A percentile compares a stretch with the other conserved stretches of the same genome.
Conservation (phyloP, 2,888 invertebrate genomes). For the Eupithecia abbreviata region DNA sequence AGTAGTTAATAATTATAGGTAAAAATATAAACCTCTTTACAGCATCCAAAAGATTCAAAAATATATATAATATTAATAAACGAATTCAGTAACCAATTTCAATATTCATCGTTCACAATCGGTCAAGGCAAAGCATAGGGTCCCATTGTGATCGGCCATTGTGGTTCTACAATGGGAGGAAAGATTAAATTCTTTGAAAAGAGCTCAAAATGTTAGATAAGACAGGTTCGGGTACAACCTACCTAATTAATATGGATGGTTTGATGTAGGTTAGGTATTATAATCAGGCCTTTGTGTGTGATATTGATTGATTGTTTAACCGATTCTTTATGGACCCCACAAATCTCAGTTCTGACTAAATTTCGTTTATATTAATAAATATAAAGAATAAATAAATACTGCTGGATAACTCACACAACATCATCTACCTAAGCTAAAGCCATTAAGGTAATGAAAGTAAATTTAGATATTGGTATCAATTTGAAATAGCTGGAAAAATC, state of each 20-base stretch:
- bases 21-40: too few relatives aligned
- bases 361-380: too few relatives aligned
- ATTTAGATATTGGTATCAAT: too few relatives aligned
- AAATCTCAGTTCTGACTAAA: too few relatives aligned
- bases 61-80: not conserved
- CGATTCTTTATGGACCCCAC: too few relatives aligned
- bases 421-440: too few relatives aligned
- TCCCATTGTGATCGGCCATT: constrained; percentile 37
- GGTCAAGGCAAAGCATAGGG: not conserved
- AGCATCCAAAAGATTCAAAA: not conserved
- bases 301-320: not conserved
- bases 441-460: too few relatives aligned
- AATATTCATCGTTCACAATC: not conserved
- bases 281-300: not conserved
- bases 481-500: too few relatives aligned
- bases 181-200: constrained; percentile 59
- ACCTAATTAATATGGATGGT: constrained; percentile 5
- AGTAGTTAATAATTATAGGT: too few relatives aligned
- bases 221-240: not conserved
- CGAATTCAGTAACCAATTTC: not conserved
- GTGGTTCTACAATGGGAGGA: constrained; percentile 50
- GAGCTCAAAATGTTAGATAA: constrained; percentile 44
- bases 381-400: too few relatives aligned
- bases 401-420: too few relatives aligned
- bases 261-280: not conserved